These are phyloP conservation scores for Eumaeus atala DNA, from an alignment of 1,140 invertebrate species.

Conservation along the genomic window DNA sequence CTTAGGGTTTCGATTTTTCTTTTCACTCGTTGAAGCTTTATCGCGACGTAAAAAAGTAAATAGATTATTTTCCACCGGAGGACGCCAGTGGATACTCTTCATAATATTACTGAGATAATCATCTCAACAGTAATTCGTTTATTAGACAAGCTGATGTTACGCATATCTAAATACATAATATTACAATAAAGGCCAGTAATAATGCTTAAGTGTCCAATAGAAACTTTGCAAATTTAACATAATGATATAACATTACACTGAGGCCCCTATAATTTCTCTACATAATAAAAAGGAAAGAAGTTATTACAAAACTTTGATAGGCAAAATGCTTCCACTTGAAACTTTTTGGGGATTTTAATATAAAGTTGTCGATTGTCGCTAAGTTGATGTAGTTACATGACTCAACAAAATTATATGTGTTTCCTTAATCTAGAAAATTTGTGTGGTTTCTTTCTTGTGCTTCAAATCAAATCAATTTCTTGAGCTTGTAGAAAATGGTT, in stretches of 20 bases:
- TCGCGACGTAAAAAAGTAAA: too few species aligned
- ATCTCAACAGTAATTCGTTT: too few species aligned
- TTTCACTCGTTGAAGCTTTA: too few species aligned
- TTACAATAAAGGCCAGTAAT: neutral
- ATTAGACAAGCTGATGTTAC: too few species aligned
- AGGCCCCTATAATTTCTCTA: neutral
- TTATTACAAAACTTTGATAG: constrained; percentile 18
- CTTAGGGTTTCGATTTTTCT: too few species aligned
- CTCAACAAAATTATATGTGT: constrained; percentile 19
- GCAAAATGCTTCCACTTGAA: constrained; percentile 12
- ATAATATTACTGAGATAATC: too few species aligned
- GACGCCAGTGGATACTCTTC: too few species aligned
- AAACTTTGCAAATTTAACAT: constrained; percentile 1
- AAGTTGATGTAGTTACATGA: constrained; percentile 22
- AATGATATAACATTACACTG: neutral
- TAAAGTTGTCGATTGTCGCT: constrained; percentile 20
- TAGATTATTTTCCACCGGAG: too few species aligned
- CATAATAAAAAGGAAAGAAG: constrained; percentile 4
- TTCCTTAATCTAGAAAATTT: too few species aligned
- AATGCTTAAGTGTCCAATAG: neutral
- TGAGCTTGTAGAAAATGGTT: too few species aligned
- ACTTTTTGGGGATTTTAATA: constrained; percentile 20
- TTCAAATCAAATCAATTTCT: too few species aligned
- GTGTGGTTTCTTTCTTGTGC: too few species aligned
- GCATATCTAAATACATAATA: neutral